These are phyloP conservation scores for Semicossyphus pulcher DNA, from an alignment of 2,113 vertebrate genomes.

Conservation along the genomic window DNA sequence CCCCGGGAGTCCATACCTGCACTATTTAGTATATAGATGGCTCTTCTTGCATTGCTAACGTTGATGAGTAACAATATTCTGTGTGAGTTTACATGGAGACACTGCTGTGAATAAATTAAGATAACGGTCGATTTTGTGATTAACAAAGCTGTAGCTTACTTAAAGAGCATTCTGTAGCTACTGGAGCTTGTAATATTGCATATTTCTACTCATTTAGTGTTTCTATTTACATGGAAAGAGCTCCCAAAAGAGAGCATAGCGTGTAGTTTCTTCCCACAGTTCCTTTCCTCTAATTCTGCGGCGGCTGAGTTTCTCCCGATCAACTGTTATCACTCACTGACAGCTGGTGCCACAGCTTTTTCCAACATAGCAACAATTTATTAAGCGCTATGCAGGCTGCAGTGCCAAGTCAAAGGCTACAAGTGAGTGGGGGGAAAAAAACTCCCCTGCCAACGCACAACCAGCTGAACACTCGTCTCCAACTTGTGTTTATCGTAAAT, in stretches of 20 bases:
- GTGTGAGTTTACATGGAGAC: not conserved
- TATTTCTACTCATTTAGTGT: not conserved
- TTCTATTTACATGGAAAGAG: not conserved
- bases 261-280: not conserved
- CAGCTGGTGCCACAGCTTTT: conserved; percentile 50
- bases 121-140: conserved; percentile 1
- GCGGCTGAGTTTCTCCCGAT: not conserved
- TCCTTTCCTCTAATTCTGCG: not conserved
- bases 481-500: conserved; percentile 25
- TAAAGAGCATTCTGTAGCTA: not conserved
- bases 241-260: not conserved
- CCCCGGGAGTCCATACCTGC: conserved; percentile 12
- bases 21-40: not conserved
- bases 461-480: not conserved
- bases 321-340: conserved; percentile 18
- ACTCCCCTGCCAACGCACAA: not conserved
- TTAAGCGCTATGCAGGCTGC: conserved; percentile 10
- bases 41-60: conserved; percentile 52
- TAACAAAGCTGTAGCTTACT: conserved; percentile 6
- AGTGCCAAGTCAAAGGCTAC: not conserved
- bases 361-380: conserved; percentile 56
- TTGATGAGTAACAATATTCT: conserved; percentile 56
- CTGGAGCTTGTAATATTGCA: not conserved
- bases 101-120: not conserved
- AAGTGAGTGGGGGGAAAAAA: not conserved